phyloP scores from a whole-genome alignment of 2,113 vertebrate genomes.

The Halcyon malimbica region DNA sequence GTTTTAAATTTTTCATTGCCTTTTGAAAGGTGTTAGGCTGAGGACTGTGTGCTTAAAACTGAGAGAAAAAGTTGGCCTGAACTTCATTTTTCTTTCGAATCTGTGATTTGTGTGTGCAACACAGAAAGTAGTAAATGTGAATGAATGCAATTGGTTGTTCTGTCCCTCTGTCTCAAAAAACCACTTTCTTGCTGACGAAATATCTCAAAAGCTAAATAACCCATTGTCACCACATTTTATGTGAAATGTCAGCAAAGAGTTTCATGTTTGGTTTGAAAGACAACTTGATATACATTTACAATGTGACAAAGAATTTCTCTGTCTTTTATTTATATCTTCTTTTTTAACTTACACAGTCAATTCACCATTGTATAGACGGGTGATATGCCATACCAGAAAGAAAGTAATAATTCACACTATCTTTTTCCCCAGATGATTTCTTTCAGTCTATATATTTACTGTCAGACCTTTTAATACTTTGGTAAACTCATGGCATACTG shows the following conservation, averaged over 20 bases:
- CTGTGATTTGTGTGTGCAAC: constrained; percentile 37
- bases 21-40: background rate
- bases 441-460: background rate
- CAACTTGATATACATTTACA: constrained; percentile 17
- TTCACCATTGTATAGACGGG: background rate
- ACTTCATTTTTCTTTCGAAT: background rate
- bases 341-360: constrained; percentile 2
- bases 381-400: background rate
- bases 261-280: constrained; percentile 28
- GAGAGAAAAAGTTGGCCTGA: constrained; percentile 2
- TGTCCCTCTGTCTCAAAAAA: constrained; percentile 33
- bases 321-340: background rate
- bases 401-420: background rate
- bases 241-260: constrained; percentile 5
- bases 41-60: background rate
- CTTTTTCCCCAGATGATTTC: background rate
- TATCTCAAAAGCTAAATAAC: constrained; percentile 62
- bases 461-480: background rate
- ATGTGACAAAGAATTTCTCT: constrained; percentile 44
- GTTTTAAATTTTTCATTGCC: background rate
- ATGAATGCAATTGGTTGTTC: constrained; percentile 35
- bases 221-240: constrained; percentile 40
- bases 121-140: constrained; percentile 47
- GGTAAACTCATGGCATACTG: background rate
- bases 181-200: constrained; percentile 23